Conservation (phyloP, 2,888 invertebrate genomes). For the Stenchaetothrips biformis region DNA sequence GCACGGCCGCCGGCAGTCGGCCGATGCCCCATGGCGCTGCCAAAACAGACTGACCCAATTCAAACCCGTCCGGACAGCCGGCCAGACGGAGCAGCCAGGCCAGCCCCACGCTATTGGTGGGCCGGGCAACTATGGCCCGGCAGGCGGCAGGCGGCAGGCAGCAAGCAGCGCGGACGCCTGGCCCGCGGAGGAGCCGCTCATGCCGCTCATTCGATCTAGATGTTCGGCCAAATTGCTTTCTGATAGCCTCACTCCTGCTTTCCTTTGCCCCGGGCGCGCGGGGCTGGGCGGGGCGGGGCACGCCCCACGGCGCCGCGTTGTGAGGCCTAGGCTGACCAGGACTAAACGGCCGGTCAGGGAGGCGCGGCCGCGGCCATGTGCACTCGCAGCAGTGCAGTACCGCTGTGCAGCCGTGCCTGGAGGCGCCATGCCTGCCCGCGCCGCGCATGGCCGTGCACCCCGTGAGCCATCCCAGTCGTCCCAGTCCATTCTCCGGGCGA, state of each 20-base stretch:
- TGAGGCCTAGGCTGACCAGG: too few relatives aligned
- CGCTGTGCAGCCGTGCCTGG: too few relatives aligned
- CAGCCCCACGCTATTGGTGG: too few relatives aligned
- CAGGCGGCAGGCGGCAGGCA: neutral
- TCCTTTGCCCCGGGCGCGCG: neutral
- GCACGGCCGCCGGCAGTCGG: neutral
- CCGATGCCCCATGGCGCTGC: constrained; percentile 2
- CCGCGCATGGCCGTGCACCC: too few relatives aligned
- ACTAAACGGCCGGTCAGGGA: too few relatives aligned
- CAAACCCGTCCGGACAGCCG: constrained; percentile 6
- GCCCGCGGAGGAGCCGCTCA: neutral
- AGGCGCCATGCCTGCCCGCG: too few relatives aligned
- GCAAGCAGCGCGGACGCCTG: neutral
- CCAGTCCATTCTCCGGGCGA: neutral
- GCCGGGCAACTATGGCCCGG: neutral
- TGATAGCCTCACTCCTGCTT: constrained; percentile 13
- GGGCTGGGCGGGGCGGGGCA: too few relatives aligned
- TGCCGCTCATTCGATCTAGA: neutral
- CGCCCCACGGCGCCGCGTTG: too few relatives aligned
- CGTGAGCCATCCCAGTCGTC: too few relatives aligned
- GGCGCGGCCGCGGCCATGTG: too few relatives aligned
- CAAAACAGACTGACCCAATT: constrained; percentile 18
- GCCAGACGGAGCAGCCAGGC: neutral
- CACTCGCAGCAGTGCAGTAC: too few relatives aligned
- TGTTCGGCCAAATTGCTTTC: constrained; percentile 11